Base-by-base conservation (phyloP, 2,113 vertebrate species). In the Felis chaus region DNA sequence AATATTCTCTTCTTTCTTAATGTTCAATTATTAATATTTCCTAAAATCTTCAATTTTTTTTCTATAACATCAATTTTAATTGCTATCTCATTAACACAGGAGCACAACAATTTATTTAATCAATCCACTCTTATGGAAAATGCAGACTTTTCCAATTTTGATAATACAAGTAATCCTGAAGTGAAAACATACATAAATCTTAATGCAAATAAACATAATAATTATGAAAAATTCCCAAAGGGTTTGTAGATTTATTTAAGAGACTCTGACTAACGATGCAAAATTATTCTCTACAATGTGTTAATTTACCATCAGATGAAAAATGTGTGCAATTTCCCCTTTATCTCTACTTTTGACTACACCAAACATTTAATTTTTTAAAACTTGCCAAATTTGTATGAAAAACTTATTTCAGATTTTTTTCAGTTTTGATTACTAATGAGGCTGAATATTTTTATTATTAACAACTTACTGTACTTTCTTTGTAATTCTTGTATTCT, bases 391-490 rank as follows among this genome's bases (percentile, higher is more conserved):
- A 85, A 81, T 87, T 39, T 33, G 1, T 13, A 87, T 53, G 88
- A 88, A 71, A 45, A 91, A 74, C 48, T 41, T 66, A 68, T 76
- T 55, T 95, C 13, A 57, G 50, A 61, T 31, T 86, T 81, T 23
- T 88, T 90, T 96, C 69, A 23, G 66, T 94, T 91, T 78, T 91
- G 6, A 94, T 84, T 87, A 66, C 53, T 69, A 86, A 89, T 48
- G 4, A 85, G 63, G 13, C 13, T 39, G 5, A 21, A 6, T 53
- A 25, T 45, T 95, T 96, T 94, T 85, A 0, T 79, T 95, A 48
- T 85, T 68, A 65, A 76, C 23, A 29, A 91, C 31, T 53, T 78
- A 15, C 1, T 8, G 19, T 25, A 50, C 39, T 80, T 73, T 48
- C 65, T 19, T 53, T 53, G 5, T 25, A 63, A 93, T 82, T 65